Conservation (phyloP, 2,797 vertebrate genomes). For the Pampus argenteus region DNA sequence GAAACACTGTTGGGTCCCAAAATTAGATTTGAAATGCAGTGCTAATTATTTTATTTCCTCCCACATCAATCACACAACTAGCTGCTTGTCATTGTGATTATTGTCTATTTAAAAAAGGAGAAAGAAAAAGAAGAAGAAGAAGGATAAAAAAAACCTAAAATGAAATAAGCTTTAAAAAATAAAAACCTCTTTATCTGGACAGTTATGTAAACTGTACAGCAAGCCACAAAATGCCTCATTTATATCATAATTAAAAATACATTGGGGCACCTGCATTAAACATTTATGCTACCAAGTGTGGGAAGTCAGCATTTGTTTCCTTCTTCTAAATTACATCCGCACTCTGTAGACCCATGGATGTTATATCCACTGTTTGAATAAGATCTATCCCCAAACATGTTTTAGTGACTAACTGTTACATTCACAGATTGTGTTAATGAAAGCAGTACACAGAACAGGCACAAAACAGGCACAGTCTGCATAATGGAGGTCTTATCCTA, state of each 20-base stretch:
- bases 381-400: background rate
- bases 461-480: background rate
- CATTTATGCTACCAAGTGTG: conserved; percentile 44
- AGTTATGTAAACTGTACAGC: conserved; percentile 47
- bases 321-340: conserved; percentile 30
- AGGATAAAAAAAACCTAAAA: background rate
- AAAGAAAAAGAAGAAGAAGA: too few species aligned
- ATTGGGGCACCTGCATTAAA: conserved; percentile 59
- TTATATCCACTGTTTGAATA: too few species aligned
- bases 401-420: background rate
- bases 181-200: conserved; percentile 33
- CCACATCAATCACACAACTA: background rate
- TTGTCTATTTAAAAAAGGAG: background rate
- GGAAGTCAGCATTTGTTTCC: conserved; percentile 6
- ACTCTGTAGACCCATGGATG: background rate
- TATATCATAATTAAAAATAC: conserved; percentile 71
- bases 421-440: background rate
- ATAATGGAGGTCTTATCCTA: background rate
- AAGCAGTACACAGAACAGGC: too few species aligned
- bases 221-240: conserved; percentile 48
- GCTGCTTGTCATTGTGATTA: background rate
- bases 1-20: conserved; percentile 32
- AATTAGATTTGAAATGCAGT: conserved; percentile 66
- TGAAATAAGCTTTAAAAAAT: conserved; percentile 55
- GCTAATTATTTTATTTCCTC: conserved; percentile 63